These are phyloP conservation scores for Drosophila repletoides DNA, from an alignment of 1,140 invertebrate species.

Conservation along the genomic window DNA sequence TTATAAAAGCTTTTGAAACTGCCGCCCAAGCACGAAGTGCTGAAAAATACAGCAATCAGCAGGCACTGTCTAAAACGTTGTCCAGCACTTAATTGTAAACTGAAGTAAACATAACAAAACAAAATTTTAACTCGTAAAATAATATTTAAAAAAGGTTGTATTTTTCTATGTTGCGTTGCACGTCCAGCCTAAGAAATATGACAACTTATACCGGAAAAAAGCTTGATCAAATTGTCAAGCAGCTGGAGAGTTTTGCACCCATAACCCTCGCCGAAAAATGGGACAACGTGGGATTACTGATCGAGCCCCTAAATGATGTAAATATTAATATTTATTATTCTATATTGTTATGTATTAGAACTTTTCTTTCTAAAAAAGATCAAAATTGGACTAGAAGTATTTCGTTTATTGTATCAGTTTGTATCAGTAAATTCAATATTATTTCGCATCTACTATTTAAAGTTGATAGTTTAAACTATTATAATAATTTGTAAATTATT, in stretches of 20 bases:
- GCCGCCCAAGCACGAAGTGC: neutral
- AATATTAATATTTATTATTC: neutral
- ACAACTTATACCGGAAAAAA: slow-evolving; percentile 81
- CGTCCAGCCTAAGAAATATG: slow-evolving; percentile 42
- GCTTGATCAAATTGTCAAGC: slow-evolving; percentile 85
- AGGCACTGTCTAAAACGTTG: neutral
- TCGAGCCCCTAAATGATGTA: slow-evolving; percentile 87
- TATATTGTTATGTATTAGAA: no score
- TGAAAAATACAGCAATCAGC: neutral
- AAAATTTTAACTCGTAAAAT: neutral
- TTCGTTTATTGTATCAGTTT: no score
- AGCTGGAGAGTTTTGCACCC: slow-evolving; percentile 89
- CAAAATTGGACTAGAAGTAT: no score
- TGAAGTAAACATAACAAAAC: neutral
- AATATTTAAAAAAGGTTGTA: neutral
- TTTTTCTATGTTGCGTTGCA: slow-evolving; percentile 19
- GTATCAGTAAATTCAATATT: no score
- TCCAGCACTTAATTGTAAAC: neutral
- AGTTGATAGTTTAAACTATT: no score
- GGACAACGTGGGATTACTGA: slow-evolving; percentile 97
- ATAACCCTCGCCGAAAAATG: slow-evolving; percentile 90
- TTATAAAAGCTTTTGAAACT: neutral
- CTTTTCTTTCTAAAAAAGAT: no score
- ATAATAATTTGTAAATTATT: no score
- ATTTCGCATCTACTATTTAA: no score